A percentile compares a stretch with the other conserved stretches of the same genome.
Evolutionary conservation across 2,113 vertebrate genomes (phyloP).

Genomic region (Rattus rattus): DNA sequence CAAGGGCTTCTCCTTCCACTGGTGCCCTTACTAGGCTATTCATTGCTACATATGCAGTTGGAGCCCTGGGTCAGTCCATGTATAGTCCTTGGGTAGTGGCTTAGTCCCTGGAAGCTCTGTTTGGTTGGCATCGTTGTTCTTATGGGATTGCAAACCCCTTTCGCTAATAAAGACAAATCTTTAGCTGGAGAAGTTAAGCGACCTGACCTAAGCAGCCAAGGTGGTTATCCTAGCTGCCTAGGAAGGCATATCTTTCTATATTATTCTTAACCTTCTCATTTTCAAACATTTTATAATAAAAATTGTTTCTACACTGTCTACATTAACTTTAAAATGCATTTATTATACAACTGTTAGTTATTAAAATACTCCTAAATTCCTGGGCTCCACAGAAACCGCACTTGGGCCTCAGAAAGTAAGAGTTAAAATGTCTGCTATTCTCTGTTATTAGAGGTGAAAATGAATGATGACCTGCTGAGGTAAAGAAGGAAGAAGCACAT

Average conservation of each 20-base stretch:
- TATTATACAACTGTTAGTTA: not conserved
- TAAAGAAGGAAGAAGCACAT: not conserved
- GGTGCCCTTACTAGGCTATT: no score
- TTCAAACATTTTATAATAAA: constrained; percentile 9
- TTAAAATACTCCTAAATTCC: not conserved
- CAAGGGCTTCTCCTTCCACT: no score
- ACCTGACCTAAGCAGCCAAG: not conserved
- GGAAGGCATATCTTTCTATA: not conserved
- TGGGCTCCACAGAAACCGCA: not conserved
- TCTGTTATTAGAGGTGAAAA: not conserved
- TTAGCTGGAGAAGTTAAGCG: not conserved
- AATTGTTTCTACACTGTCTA: not conserved
- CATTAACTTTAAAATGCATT: not conserved
- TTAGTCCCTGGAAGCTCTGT: no score
- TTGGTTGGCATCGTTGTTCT: no score
- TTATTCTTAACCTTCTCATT: not conserved
- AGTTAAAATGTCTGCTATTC: not conserved
- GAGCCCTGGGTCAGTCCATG: no score
- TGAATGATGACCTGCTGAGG: not conserved
- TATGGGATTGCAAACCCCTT: no score
- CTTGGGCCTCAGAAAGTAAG: not conserved
- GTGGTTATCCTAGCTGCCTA: not conserved
- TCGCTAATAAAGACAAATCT: not conserved
- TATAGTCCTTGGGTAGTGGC: no score
- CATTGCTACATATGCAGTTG: no score